Evolutionary conservation across 2,113 vertebrate genomes (phyloP), one percentile per base, ranked within the genome.

Genomic region (Litocranius walleri): DNA sequence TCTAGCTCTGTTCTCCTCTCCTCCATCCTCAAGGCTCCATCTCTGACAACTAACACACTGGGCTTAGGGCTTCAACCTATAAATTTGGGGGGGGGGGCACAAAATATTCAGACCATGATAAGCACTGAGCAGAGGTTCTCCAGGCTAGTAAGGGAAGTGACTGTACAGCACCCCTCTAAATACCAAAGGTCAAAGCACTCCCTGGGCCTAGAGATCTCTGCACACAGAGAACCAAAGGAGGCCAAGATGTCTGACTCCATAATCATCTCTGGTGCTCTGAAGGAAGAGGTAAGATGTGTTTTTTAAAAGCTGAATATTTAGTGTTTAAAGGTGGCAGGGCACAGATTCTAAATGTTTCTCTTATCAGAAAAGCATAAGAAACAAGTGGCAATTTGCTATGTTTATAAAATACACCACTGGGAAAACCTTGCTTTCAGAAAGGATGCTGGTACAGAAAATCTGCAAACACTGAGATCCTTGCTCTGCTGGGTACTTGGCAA

Each of bases 341-440:
- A 88, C 57, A 91, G 62, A 67, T 92, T 94, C 19, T 59, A 97
- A 95, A n/a, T 64, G 59, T 67, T 88, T 94, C 50, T 7, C 62
- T 78, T 85, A n/a, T 64, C 64, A 74, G 33, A 90, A 97, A 94
- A 96, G 45, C 36, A 71, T 5, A 88, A 85, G 62, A 91, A 95
- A 82, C 48, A 94, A 67, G 17, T n/a, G 43, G 67, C 50, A 43
- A 48, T 93, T 94, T 92, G 82, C 74, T 71, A 74, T 59, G 52
- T 90, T 88, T 95, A 93, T 86, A 94, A 88, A 94, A 89, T 59
- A 40, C 36, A 91, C 92, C 50, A 43, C 71, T 93, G 77, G 54
- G 85, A 86, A 96, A 96, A 88, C 25, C 16, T 64, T 62, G 43
- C 67, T 95, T 21, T 97, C 45, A 78, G 50, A 61, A 62, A 83